Percentiles rank a stretch among this genome's conserved stretches.
These are phyloP conservation scores for Holothuria scabra DNA, from an alignment of 53 echinoderm and acorn worm genomes.

Conservation along the genomic window DNA sequence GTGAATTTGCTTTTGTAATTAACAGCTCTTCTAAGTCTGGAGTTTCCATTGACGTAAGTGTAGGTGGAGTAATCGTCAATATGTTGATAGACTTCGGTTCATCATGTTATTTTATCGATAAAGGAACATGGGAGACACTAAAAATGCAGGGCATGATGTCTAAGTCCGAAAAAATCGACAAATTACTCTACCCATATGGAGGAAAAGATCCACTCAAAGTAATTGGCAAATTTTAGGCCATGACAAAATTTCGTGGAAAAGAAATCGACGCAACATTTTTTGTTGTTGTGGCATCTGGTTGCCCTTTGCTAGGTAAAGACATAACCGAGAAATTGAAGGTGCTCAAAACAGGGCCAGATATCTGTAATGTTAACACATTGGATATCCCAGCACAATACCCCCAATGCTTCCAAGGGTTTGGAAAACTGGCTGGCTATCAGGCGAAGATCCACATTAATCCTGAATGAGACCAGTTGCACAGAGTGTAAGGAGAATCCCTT, in stretches of 20 bases:
- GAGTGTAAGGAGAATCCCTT: slow-evolving; percentile 21
- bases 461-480: slow-evolving; percentile 47
- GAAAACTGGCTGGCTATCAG: slow-evolving; percentile 44
- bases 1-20: too few species aligned
- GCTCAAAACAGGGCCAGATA: slow-evolving; percentile 48
- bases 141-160: slow-evolving; percentile 50
- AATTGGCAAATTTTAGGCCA: slow-evolving; percentile 58
- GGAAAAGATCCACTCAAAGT: slow-evolving; percentile 51
- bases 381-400: slow-evolving; percentile 14
- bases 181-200: slow-evolving; percentile 57
- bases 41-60: background rate
- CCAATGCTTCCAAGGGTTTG: slow-evolving; percentile 38
- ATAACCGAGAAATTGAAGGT: slow-evolving; percentile 57
- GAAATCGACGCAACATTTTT: slow-evolving; percentile 44
- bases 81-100: slow-evolving; percentile 63
- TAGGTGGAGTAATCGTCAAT: slow-evolving; percentile 23
- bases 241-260: background rate
- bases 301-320: slow-evolving; percentile 57
- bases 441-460: slow-evolving; percentile 48
- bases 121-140: slow-evolving; percentile 37
- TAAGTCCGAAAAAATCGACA: slow-evolving; percentile 51
- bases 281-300: slow-evolving; percentile 50
- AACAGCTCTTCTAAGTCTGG: background rate
- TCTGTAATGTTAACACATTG: background rate
- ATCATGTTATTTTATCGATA: slow-evolving; percentile 52